These are phyloP conservation scores for Teleogryllus oceanicus DNA, from an alignment of 2,888 invertebrate species.

Conservation along the genomic window DNA sequence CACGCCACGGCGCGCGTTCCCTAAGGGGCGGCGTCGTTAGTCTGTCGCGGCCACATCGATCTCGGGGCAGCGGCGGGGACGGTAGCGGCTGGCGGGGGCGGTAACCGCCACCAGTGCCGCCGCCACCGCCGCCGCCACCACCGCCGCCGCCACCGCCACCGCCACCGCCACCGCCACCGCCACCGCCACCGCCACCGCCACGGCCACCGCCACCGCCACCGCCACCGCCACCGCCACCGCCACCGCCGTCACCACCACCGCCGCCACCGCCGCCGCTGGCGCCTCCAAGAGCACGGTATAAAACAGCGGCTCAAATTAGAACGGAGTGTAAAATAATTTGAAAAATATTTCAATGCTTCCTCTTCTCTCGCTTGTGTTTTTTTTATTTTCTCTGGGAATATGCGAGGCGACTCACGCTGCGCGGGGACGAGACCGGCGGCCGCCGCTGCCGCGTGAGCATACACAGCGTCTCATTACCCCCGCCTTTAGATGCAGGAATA, in stretches of 20 bases:
- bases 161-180: neutral
- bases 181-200: neutral
- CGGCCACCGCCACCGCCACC: neutral
- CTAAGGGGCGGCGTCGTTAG: no score
- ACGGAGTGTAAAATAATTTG: neutral
- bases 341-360: neutral
- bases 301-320: neutral
- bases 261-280: neutral
- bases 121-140: neutral
- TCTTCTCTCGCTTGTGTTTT: neutral
- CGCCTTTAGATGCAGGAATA: conserved; percentile 1
- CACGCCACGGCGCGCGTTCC: no score
- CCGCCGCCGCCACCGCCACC: neutral
- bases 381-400: neutral
- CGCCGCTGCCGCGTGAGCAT: neutral
- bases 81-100: neutral
- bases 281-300: neutral
- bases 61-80: neutral
- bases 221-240: neutral
- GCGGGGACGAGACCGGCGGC: neutral
- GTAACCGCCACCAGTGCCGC: neutral
- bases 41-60: no score
- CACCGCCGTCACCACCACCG: neutral
- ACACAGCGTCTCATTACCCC: conserved; percentile 12
- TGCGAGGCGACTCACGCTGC: neutral